Percentiles rank a stretch among this genome's conserved stretches.
These are phyloP conservation scores for Vidua macroura DNA, from an alignment of 2,113 vertebrate species.

Conservation along the genomic window DNA sequence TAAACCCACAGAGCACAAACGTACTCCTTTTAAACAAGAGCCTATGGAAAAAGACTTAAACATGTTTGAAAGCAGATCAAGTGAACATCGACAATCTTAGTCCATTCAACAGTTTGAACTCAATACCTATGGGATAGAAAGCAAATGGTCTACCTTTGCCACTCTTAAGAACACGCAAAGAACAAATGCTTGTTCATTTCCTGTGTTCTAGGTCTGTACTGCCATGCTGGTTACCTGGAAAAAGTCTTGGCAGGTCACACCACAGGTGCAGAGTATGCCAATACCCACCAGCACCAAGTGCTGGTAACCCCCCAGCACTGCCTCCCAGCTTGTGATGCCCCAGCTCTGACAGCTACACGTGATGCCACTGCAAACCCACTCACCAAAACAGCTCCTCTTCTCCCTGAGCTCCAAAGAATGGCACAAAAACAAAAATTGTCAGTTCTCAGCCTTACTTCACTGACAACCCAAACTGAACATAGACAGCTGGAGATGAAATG, in stretches of 20 bases:
- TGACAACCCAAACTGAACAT: not conserved
- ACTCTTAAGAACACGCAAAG: accelerated
- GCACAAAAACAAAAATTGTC: not conserved
- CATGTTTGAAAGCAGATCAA: not conserved
- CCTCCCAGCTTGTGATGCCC: accelerated
- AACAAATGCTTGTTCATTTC: not conserved
- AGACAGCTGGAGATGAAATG: not conserved
- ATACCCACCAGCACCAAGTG: accelerated
- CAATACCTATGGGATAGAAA: not conserved
- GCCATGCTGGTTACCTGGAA: not conserved
- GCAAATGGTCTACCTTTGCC: not conserved
- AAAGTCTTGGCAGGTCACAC: not conserved
- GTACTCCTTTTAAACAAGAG: not conserved
- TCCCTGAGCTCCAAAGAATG: not conserved
- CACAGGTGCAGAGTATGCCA: not conserved
- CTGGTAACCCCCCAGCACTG: accelerated
- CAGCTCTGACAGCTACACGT: accelerated
- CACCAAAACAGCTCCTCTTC: accelerated
- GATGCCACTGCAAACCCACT: not conserved
- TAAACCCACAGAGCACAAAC: not conserved
- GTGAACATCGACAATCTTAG: not conserved
- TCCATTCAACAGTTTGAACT: constrained; percentile 21
- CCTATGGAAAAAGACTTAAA: not conserved
- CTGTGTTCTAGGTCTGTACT: accelerated
- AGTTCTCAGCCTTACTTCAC: not conserved